Conservation (phyloP, 2,113 vertebrate species). For the Cyanoderma ruficeps region DNA sequence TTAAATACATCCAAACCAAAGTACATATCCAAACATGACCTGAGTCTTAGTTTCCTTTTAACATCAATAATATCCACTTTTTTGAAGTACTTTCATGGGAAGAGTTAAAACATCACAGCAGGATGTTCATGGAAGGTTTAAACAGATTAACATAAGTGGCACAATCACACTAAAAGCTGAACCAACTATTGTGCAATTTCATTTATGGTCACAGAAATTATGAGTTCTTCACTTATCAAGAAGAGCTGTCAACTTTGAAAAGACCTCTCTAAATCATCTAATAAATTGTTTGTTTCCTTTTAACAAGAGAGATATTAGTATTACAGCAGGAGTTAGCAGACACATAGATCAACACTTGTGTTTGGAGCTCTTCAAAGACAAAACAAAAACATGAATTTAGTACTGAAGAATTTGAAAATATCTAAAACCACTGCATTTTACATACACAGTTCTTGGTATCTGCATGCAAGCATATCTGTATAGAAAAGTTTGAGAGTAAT, state of each 20-base stretch:
- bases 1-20: neutral
- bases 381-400: neutral
- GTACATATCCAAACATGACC: neutral
- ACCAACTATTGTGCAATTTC: neutral
- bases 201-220: neutral
- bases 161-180: constrained; percentile 6
- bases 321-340: neutral
- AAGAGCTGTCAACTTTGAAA: neutral
- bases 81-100: neutral
- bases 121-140: neutral
- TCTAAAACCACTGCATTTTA: neutral
- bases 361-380: neutral
- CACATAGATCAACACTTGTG: neutral
- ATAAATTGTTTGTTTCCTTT: neutral
- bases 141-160: neutral
- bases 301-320: neutral
- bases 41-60: neutral
- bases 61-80: neutral
- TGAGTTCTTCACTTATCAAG: neutral
- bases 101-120: constrained; percentile 18
- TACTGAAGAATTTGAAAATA: neutral
- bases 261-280: neutral
- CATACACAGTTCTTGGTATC: neutral
- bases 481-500: neutral
- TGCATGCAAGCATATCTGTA: neutral